phyloP scores from a whole-genome alignment of 2,797 vertebrate species.

The Propithecus perrieri region DNA sequence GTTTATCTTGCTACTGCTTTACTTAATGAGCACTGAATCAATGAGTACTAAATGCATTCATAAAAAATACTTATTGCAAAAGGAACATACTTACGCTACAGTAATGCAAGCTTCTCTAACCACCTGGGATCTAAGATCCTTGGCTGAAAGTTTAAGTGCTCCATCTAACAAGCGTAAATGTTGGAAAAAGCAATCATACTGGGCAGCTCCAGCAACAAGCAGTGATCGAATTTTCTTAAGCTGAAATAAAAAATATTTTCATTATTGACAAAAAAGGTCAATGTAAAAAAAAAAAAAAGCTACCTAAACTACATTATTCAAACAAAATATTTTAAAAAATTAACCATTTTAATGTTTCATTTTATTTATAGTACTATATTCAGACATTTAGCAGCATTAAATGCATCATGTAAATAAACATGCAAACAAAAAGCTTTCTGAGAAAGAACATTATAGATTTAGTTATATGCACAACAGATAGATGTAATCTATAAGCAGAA shows the following conservation, averaged over 20 bases:
- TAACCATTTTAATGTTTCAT: not conserved
- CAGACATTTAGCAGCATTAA: conserved; percentile 12
- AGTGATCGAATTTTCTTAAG: conserved; percentile 96
- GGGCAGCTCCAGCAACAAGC: conserved; percentile 94
- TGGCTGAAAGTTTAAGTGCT: conserved; percentile 97
- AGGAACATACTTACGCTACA: conserved; percentile 92
- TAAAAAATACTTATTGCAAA: not conserved
- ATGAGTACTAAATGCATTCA: conserved; percentile 6
- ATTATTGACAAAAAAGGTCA: conserved; percentile 42
- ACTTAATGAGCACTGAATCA: conserved; percentile 6
- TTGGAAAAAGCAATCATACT: conserved; percentile 97
- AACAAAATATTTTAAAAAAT: not conserved
- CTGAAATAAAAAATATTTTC: conserved; percentile 81
- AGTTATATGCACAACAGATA: not conserved
- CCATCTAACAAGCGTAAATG: conserved; percentile 96
- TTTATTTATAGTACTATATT: not conserved
- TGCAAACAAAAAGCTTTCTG: not conserved
- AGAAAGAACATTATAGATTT: conserved; percentile 5
- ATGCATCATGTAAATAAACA: conserved; percentile 16
- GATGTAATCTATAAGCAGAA: not conserved
- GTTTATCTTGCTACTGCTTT: not conserved
- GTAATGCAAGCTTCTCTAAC: conserved; percentile 98
- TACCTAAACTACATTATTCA: not conserved
- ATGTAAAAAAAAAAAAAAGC: not conserved
- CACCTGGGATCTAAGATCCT: conserved; percentile 98